phyloP scores from a whole-genome alignment of 2,888 invertebrate genomes.

The Tillus elongatus region DNA sequence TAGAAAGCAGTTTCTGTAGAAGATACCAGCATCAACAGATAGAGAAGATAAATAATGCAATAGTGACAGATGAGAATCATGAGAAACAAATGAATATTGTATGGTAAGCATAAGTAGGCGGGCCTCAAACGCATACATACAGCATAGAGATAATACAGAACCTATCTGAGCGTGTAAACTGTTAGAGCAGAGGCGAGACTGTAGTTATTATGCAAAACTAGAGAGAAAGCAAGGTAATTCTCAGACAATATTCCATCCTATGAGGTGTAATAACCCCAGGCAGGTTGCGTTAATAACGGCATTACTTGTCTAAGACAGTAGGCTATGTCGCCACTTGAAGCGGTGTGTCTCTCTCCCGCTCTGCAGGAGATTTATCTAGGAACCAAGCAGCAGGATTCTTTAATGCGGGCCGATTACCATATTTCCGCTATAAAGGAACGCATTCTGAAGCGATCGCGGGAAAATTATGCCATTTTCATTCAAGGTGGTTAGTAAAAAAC shows the following conservation, averaged over 20 bases:
- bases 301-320: slow-evolving; percentile 2
- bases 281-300: slow-evolving; percentile 4
- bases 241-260: slow-evolving; percentile 1
- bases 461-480: slow-evolving; percentile 1
- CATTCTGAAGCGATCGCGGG: no score
- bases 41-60: no score
- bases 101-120: no score
- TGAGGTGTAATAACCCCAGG: slow-evolving; percentile 4
- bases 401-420: slow-evolving; percentile 1
- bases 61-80: no score
- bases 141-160: no score
- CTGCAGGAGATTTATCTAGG: slow-evolving; percentile 2
- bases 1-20: no score
- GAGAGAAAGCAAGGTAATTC: background rate
- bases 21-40: no score
- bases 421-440: slow-evolving; percentile 1
- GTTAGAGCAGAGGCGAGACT: no score
- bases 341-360: background rate
- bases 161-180: no score
- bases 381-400: slow-evolving; percentile 1
- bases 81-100: no score
- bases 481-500: slow-evolving; percentile 3
- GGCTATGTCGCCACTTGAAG: background rate
- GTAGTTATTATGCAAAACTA: slow-evolving; percentile 3
- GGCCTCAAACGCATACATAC: no score